Conservation (phyloP, 2,888 invertebrate species). For the Chorisops tibialis region DNA sequence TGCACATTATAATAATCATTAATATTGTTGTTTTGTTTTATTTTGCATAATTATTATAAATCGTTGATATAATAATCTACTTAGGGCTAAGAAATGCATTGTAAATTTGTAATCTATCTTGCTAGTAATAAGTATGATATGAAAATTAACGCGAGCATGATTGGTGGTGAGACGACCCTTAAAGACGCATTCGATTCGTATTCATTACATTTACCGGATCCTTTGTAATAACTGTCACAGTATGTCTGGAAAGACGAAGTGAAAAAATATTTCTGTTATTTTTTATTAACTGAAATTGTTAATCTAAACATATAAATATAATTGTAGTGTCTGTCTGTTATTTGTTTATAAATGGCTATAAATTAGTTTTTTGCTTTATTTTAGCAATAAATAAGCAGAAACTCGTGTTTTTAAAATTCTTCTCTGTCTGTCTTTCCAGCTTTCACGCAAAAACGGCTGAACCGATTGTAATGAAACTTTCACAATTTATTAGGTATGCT, state of each 20-base stretch:
- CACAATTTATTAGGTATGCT: no score
- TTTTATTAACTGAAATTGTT: not conserved
- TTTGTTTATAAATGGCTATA: no score
- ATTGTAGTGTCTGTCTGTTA: no score
- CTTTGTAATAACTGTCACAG: slow-evolving; percentile 23
- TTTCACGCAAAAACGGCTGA: no score
- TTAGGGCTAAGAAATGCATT: slow-evolving; percentile 11
- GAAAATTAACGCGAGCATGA: not conserved
- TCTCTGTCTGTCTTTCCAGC: no score
- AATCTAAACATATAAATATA: not conserved
- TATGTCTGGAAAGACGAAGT: slow-evolving; percentile 17
- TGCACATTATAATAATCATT: no score
- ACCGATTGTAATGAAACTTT: no score
- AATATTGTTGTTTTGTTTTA: not conserved
- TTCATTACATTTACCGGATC: slow-evolving; percentile 18
- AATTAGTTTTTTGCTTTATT: no score
- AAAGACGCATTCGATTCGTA: slow-evolving; percentile 9
- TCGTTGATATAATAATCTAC: slow-evolving; percentile 20
- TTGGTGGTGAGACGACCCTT: not conserved
- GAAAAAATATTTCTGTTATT: not conserved
- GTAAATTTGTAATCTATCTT: slow-evolving; percentile 20
- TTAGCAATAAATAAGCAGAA: no score
- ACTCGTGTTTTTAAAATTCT: no score
- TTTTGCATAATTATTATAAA: no score
- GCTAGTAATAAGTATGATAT: slow-evolving; percentile 1